Percentiles rank a stretch among this genome's conserved stretches.
These are phyloP conservation scores for Meleagris gallopavo DNA, from an alignment of 2,113 vertebrate species.

Conservation along the genomic window DNA sequence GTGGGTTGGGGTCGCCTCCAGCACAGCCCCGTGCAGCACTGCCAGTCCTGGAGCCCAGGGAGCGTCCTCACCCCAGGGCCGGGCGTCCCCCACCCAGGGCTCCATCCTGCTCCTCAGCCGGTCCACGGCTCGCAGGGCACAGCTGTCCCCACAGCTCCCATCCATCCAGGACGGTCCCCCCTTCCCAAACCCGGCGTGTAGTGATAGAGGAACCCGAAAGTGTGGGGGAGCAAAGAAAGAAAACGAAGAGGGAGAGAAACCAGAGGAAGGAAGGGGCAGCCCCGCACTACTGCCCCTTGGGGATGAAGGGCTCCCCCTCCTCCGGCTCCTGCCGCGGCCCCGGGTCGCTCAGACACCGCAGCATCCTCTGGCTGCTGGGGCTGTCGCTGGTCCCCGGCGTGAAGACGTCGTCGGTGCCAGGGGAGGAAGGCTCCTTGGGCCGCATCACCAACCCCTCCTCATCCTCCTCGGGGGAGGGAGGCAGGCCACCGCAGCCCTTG, in stretches of 20 bases:
- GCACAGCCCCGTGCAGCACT: background rate
- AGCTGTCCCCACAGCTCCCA: background rate
- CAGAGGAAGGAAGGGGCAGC: background rate
- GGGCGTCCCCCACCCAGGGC: background rate
- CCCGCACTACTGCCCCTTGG: slow-evolving; percentile 75
- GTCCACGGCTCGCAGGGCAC: background rate
- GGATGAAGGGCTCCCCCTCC: slow-evolving; percentile 91
- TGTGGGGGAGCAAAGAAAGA: background rate
- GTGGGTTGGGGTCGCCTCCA: background rate
- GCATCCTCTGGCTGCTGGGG: slow-evolving; percentile 83
- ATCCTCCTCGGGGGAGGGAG: slow-evolving; percentile 67
- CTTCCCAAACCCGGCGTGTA: background rate
- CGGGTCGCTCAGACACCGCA: slow-evolving; percentile 94
- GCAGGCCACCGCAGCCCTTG: slow-evolving; percentile 62
- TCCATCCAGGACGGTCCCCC: background rate
- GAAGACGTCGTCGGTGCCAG: slow-evolving; percentile 78
- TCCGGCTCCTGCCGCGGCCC: slow-evolving; percentile 89
- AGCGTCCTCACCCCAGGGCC: background rate
- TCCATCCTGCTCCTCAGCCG: background rate
- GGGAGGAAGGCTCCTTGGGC: slow-evolving; percentile 75
- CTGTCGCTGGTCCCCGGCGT: slow-evolving; percentile 74
- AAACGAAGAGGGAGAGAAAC: slow-evolving; percentile 25
- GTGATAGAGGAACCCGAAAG: slow-evolving; percentile 27
- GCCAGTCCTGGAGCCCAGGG: background rate
- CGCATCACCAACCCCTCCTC: slow-evolving; percentile 86